Evolutionary conservation across 2,113 vertebrate genomes (phyloP).

Genomic region (Zosterops borbonicus): DNA sequence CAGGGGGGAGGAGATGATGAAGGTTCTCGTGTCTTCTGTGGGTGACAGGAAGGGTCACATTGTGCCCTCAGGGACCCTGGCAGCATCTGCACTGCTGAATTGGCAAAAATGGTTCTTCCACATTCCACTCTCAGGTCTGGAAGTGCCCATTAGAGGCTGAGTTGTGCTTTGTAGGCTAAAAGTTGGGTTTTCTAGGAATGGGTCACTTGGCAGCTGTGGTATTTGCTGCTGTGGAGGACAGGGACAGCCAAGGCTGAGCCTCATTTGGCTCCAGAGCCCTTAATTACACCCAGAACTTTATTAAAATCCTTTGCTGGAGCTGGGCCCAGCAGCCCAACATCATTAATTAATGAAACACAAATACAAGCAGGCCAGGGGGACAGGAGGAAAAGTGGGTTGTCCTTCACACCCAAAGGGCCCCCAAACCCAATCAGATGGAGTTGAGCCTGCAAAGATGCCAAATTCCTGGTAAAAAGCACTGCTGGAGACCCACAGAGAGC

Average conservation of each 20-base stretch:
- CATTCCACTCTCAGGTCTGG: background rate
- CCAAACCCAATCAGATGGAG: background rate
- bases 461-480: background rate
- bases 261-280: background rate
- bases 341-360: background rate
- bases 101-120: background rate
- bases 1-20: background rate
- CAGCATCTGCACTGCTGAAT: background rate
- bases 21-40: fast-evolving
- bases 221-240: background rate
- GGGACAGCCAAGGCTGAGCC: background rate
- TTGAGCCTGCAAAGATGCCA: background rate
- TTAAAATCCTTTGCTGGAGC: background rate
- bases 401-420: background rate
- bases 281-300: background rate
- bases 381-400: background rate
- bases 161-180: background rate
- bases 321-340: background rate
- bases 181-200: background rate
- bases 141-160: background rate
- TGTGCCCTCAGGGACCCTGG: background rate
- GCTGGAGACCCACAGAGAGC: background rate
- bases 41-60: background rate
- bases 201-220: background rate
- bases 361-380: fast-evolving